Base-by-base conservation (phyloP, 2,888 invertebrate species). In the Pollenia amentaria region DNA sequence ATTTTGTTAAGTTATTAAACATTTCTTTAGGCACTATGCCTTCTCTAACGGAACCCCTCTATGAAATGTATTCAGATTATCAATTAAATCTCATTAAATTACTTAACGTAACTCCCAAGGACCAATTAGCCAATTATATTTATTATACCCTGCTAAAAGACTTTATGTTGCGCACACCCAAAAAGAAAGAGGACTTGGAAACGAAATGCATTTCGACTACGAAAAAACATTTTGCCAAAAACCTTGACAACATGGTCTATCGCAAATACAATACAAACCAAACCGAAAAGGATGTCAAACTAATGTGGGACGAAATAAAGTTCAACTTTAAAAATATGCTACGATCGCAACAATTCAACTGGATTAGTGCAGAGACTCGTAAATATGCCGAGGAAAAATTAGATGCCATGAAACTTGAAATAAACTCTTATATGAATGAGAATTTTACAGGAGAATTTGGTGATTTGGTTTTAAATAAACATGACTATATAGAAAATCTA, bases 241-340 rank as follows among this genome's bases (percentile, higher is more conserved):
- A 90, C 14, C 81, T 93, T 12, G 92, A 93, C 51, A 92, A 92
- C 18, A 90, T 93, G 89, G 89, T 92, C 57, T 90, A 90, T 70
- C 89, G 93, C 0, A 89, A 85, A 9, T 89, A 89, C 83, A 91
- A 90, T 67, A 90, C 88, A 18, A 88, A 89, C 0, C 88, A 84
- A 51, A 90, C 90, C 0, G 89, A 90, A 16, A 21, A 77, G 3
- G 92, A 92, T 51, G 83, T 93, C 0, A 88, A 90, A 3, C 84
- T 88, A 3, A 89, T 92, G 40, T 93, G 92, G 93, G 70, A 73
- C 0, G 89, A 92, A 55, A 81, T 92, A 0, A 91, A 90, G 55
- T 78, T 88, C 4, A 90, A 90, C 6, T 93, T 93, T 57, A 89
- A 88, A 53, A 53, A 78, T 29, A 82, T 89, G 1, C 65, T 92